These are phyloP conservation scores for Ptilonorhynchus violaceus DNA, from an alignment of 2,113 vertebrate genomes.

Conservation along the genomic window DNA sequence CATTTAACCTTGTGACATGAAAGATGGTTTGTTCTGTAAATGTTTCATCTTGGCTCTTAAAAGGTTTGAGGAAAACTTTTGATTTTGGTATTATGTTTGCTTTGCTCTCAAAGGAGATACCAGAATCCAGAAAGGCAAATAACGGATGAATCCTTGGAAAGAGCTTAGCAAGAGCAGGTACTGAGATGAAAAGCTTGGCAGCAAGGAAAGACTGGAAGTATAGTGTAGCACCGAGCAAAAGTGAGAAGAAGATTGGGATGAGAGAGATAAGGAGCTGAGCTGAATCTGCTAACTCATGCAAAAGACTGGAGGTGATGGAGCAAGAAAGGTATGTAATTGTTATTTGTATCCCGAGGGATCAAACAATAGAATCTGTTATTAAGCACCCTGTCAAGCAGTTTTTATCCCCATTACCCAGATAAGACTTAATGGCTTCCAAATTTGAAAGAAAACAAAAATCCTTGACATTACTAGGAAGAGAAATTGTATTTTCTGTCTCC, in stretches of 20 bases:
- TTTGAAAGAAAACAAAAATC: not conserved
- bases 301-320: not conserved
- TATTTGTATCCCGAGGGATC: not conserved
- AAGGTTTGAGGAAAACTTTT: not conserved
- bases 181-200: accelerated
- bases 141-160: not conserved
- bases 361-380: not conserved
- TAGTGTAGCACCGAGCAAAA: not conserved
- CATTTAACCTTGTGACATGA: not conserved
- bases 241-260: not conserved
- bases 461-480: not conserved
- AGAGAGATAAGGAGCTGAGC: not conserved
- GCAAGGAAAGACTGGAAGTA: not conserved
- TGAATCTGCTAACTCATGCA: not conserved
- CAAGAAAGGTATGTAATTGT: not conserved
- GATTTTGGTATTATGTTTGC: not conserved
- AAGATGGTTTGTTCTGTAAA: not conserved
- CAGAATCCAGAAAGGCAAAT: not conserved
- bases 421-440: not conserved
- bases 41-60: not conserved
- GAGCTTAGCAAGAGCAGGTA: not conserved
- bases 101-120: not conserved
- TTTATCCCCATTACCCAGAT: not conserved
- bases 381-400: not conserved
- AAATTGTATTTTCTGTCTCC: not conserved